Conservation (phyloP, 2,797 vertebrate species). For the Decapterus maruadsi region DNA sequence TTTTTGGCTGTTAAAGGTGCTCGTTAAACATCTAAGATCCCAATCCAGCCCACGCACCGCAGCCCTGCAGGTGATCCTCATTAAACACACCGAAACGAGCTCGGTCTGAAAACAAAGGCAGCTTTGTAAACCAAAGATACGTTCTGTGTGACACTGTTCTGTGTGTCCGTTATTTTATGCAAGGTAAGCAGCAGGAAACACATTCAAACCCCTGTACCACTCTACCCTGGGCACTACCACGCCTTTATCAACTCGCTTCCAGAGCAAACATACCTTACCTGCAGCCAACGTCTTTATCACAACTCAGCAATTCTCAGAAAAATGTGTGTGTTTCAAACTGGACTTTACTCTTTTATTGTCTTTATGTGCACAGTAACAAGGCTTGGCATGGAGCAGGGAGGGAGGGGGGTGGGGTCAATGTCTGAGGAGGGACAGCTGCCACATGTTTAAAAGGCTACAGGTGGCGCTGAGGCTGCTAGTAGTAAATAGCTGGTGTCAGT, state of each 20-base stretch:
- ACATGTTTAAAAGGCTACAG: conserved; percentile 12
- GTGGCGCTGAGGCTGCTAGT: conserved; percentile 16
- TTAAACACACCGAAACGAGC: conserved; percentile 35
- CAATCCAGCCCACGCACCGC: conserved; percentile 26
- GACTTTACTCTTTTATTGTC: conserved; percentile 47
- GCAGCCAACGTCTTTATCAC: conserved; percentile 26
- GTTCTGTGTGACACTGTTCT: not conserved
- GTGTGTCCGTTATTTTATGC: not conserved
- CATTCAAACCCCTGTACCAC: not conserved
- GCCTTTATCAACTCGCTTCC: conserved; percentile 5
- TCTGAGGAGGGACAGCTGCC: conserved; percentile 1
- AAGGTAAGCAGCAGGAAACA: not conserved
- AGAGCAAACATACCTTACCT: conserved; percentile 35
- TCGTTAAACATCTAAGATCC: conserved; percentile 37
- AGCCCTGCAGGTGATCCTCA: conserved; percentile 38
- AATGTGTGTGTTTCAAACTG: not conserved
- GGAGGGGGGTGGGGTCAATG: not conserved
- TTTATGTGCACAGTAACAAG: conserved; percentile 15
- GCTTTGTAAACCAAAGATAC: not conserved
- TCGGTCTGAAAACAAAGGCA: not conserved
- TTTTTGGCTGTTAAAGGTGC: conserved; percentile 20
- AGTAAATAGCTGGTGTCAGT: too few relatives aligned
- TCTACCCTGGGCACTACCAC: conserved; percentile 8
- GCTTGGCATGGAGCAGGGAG: not conserved
- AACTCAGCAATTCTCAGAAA: not conserved